phyloP scores from a whole-genome alignment of 2,888 invertebrate genomes.

The Agrenia bidenticulata region DNA sequence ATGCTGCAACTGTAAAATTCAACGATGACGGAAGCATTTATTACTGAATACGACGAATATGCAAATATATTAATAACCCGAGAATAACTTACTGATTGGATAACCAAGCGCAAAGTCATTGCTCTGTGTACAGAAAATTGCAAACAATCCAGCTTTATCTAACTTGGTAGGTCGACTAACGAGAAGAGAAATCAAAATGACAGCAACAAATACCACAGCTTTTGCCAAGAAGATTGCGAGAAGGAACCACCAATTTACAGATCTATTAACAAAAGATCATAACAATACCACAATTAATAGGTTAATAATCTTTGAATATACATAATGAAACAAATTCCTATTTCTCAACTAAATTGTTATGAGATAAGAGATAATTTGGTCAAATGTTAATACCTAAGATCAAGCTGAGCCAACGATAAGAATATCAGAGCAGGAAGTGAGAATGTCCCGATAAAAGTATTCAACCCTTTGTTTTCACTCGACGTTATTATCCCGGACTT shows the following conservation, averaged over 20 bases:
- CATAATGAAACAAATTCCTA: background rate
- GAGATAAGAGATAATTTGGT: too few species aligned
- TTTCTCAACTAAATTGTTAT: background rate
- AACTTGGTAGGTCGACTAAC: conserved; percentile 73
- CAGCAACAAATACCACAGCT: conserved; percentile 77
- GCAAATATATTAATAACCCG: too few species aligned
- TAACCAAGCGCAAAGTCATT: conserved; percentile 97
- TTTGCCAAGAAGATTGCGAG: conserved; percentile 81
- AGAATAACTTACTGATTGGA: conserved; percentile 76
- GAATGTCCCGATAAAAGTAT: conserved; percentile 90
- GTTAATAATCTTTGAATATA: background rate
- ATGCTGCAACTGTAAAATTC: conserved; percentile 68
- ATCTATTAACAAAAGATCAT: too few species aligned
- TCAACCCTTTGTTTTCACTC: conserved; percentile 83
- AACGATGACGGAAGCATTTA: too few species aligned
- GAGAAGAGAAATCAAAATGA: conserved; percentile 73
- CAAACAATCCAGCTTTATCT: conserved; percentile 84
- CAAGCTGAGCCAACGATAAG: conserved; percentile 78
- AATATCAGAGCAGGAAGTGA: conserved; percentile 90
- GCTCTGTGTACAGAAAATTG: conserved; percentile 93
- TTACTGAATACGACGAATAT: too few species aligned
- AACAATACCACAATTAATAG: conserved; percentile 15
- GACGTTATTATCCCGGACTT: conserved; percentile 77
- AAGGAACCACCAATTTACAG: conserved; percentile 91
- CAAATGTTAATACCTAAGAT: conserved; percentile 70